Evolutionary conservation across 2,888 invertebrate genomes (phyloP).

Genomic region (Paralinhomoeus sp.): DNA sequence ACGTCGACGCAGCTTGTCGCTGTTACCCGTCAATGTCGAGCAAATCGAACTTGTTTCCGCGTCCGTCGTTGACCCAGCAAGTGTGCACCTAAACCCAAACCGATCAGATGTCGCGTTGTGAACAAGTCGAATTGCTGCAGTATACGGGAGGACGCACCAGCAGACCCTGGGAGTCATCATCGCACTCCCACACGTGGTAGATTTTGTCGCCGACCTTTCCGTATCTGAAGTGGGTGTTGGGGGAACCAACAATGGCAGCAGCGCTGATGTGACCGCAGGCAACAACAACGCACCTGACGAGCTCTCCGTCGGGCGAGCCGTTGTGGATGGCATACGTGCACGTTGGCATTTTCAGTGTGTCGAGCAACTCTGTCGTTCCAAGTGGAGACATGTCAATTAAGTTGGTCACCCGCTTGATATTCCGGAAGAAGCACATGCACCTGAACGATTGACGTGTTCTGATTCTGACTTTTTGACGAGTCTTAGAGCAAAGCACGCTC

Average conservation of each 20-base stretch:
- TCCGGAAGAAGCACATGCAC: conserved; percentile 21
- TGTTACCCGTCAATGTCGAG: conserved; percentile 15
- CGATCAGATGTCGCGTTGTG: too few relatives aligned
- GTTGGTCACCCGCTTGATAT: conserved; percentile 15
- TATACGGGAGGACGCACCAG: conserved; percentile 3
- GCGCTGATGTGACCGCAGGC: too few relatives aligned
- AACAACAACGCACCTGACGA: conserved; percentile 5
- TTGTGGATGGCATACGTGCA: conserved; percentile 14
- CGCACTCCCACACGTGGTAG: conserved; percentile 19
- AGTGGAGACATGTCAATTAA: conserved; percentile 13
- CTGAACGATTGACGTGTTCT: too few relatives aligned
- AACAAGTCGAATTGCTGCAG: too few relatives aligned
- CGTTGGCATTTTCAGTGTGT: conserved; percentile 14
- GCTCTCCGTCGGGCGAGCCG: conserved; percentile 14
- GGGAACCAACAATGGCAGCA: background rate
- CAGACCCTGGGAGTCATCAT: conserved; percentile 14
- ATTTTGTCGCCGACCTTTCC: conserved; percentile 18
- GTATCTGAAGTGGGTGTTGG: conserved; percentile 5
- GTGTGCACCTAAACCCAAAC: conserved; percentile 11
- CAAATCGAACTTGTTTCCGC: conserved; percentile 15
- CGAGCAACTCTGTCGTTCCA: conserved; percentile 14
- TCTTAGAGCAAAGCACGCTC: too few relatives aligned
- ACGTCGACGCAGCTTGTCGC: too few relatives aligned
- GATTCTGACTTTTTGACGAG: too few relatives aligned
- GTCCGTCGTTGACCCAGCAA: conserved; percentile 19